Conservation (phyloP, 1,140 invertebrate species). For the Apolygus lucorum region DNA sequence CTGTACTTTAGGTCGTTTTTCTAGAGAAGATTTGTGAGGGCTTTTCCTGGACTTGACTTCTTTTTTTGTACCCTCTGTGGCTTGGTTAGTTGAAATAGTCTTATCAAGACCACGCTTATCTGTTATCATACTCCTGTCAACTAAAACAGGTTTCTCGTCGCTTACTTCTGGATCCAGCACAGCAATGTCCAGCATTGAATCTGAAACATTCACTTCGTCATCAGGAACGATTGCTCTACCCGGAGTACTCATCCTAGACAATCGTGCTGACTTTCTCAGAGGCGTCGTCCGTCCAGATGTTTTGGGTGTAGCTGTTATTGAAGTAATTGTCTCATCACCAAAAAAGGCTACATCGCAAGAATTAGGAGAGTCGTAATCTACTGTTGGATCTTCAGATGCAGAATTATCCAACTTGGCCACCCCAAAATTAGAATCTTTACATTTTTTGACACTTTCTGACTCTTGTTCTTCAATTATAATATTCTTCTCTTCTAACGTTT, state of each 20-base stretch:
- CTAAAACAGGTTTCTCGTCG: neutral
- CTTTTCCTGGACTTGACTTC: neutral
- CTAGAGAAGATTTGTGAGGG: neutral
- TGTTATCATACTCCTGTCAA: neutral
- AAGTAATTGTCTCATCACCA: neutral
- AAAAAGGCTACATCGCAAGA: slow-evolving; percentile 2
- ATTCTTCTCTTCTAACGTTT: no score
- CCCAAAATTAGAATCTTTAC: no score
- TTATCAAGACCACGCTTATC: neutral
- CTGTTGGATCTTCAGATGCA: neutral
- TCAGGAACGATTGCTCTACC: neutral
- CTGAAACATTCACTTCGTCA: neutral
- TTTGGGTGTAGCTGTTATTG: neutral
- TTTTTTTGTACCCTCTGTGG: neutral
- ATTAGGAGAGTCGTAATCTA: neutral
- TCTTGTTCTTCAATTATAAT: no score
- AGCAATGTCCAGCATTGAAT: neutral
- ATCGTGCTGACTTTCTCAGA: neutral
- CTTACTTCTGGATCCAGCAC: neutral
- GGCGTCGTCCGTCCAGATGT: neutral
- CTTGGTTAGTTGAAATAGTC: no score
- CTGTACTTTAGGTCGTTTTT: no score
- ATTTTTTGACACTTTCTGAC: no score
- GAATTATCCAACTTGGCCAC: no score
- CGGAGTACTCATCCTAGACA: neutral